A percentile compares a stretch with the other conserved stretches of the same genome.
Evolutionary conservation across 2,113 vertebrate species (phyloP).

Genomic region (Rhea americana): DNA sequence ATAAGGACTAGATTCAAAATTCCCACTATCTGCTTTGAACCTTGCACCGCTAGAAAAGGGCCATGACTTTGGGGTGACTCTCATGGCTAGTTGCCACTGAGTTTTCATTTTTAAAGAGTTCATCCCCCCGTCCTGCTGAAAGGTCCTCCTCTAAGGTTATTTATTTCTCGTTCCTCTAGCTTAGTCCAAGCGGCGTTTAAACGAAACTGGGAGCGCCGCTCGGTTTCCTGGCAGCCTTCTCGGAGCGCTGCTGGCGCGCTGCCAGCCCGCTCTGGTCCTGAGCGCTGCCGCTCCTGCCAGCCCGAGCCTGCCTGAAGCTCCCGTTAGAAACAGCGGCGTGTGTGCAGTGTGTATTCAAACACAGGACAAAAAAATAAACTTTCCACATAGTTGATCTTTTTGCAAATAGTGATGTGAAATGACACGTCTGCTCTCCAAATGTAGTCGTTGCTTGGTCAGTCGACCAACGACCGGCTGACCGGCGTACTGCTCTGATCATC

Average conservation of each 20-base stretch:
- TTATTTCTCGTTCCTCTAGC: background rate
- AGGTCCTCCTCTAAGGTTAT: background rate
- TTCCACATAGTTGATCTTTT: conserved; percentile 41
- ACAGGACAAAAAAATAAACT: background rate
- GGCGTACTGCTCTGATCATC: conserved; percentile 54
- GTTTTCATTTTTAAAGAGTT: background rate
- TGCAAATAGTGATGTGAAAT: conserved; percentile 29
- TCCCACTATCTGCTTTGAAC: background rate
- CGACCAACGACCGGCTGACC: conserved; percentile 43
- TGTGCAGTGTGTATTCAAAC: no score
- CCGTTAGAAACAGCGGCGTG: background rate
- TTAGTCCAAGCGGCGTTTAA: background rate
- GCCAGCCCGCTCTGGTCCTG: conserved; percentile 27
- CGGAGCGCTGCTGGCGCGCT: background rate
- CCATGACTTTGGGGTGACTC: background rate
- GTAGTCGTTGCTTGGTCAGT: conserved; percentile 58
- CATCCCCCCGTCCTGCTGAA: background rate
- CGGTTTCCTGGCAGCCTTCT: conserved; percentile 37
- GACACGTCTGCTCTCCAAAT: background rate
- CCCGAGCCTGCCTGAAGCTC: background rate
- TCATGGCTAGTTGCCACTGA: background rate
- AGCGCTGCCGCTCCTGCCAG: conserved; percentile 19
- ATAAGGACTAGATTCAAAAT: background rate
- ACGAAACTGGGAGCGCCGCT: background rate
- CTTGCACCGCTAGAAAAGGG: background rate